Base-by-base conservation (phyloP, 2,113 vertebrate genomes). In the Nannobrachium achirus region DNA sequence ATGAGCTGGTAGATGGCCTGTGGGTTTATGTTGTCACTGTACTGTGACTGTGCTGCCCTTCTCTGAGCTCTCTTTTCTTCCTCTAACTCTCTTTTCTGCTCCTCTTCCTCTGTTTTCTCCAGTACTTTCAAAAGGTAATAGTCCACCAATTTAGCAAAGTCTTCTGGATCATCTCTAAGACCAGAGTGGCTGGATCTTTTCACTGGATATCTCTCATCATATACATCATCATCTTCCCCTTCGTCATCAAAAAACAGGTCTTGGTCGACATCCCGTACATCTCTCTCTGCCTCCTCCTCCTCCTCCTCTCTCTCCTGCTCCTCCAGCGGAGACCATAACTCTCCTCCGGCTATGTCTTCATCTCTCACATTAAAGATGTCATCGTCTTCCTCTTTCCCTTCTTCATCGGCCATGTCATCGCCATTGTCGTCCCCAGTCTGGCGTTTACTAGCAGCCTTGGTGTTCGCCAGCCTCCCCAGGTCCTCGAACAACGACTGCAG, bases 401-500 rank as follows among this genome's bases (percentile, higher is more conserved):
- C 33, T 1, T 16, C 48, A 4, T 46, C 70, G 40, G 75, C 76
- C 38, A 45, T 16, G 2, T 75, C 69, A 0, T 78, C 74, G 4
- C 78, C 83, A 7, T 42, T 41, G 9, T 55, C 33, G 1, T 7
- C 19, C 25, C 83, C 76, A 0, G 76, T 81, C 14, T 82, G 78
- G 0, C 87, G 80, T 44, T 86, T 84, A 0, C 66, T 75, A 11
- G 55, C 11, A 60, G 73, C 89, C 40, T 75, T 91, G 1, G 85
- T 66, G 0, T 73, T 86, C 0, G 94, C 92, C 80, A 98, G 86
- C 78, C 95, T 97, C 5, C 95, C 95, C 67, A 99, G 75, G 70
- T 99, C 97, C 64, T 98, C 95, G 68, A 99, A 99, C 70, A 98
- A 93, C 0, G 96, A 98, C 82, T 98, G 96, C 75, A 99, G 79